Evolutionary conservation across 2,888 invertebrate genomes (phyloP), one percentile per base, ranked within the genome.

Genomic region (Drosophila neutralis): DNA sequence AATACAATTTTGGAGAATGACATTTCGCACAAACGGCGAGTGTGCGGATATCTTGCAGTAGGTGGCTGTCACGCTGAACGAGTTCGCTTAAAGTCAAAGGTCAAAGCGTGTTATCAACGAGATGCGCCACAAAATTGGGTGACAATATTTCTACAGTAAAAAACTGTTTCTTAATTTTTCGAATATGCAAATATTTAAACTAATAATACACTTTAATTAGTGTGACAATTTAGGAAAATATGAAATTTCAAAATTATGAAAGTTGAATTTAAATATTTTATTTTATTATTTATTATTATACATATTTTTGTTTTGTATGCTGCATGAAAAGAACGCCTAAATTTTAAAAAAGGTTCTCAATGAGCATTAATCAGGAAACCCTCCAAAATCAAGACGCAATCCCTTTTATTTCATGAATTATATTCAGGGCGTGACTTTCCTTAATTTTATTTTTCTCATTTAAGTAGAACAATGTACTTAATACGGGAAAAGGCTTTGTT

Each of bases 71-170:
- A 35, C 3, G 11, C 18, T 15, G 33, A 38, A 42, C 27, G 15
- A 10, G 48, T 35, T 63, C 48, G 27, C 18, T 18, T 18, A 18
- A 51, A 48, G 57, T 35, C 33, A 78, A 87, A 88, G 78, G 87
- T 88, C 76, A 86, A 67, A 77, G 18, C 48, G 59, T 42, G 38
- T 18, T 35, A 13, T 53, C n/a, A 35, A 15, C 58, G 60, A 62
- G 66, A 38, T 51, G 33, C 40, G 52, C 4, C 1, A 8, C 29
- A 21, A 53, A 51, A 38, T 51, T 64, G 6, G n/a, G 6, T 8
- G 48, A 36, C 13, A 29, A 29, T 11, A 6, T 29, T n/a, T 13
- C 10, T 11, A 29, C 29, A 51, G 6, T 2, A 8, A 24, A 15
- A 45, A 8, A 2, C 15, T 15, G 1, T 15, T 45, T 33, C 33